Evolutionary conservation across 2,797 vertebrate species (phyloP), one percentile per base, ranked within the genome.

Genomic region (Mus caroli): DNA sequence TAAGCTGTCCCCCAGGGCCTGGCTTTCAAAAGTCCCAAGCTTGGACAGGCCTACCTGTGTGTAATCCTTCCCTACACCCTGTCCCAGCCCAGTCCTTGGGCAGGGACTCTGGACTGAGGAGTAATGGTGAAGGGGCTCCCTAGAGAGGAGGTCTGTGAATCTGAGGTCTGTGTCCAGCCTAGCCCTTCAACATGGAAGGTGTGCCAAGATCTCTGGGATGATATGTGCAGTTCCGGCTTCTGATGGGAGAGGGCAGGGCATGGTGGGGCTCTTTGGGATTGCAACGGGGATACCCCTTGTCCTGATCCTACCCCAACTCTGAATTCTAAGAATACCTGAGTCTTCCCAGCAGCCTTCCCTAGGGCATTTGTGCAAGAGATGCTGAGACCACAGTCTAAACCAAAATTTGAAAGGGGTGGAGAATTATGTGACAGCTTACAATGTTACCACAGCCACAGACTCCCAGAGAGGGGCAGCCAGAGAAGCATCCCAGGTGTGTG

Each of bases 271-370:
- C 50, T 11, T 60, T 3, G 20, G 56, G 26, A 54, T 22, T 31
- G 3, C 3, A 31, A 6, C 64, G 40, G 6, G 17, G 3, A 1
- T 37, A 52, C 3, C 3, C 7, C 14, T 26, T 11, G 19, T 15
- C 52, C 26, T n/a, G 60, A 24, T 34, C 40, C 80, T 37, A 12
- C 14, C 34, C 31, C 54, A 24, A 4, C 34, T 46, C 62, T 15
- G 62, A 46, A 58, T 79, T n/a, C 73, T 60, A 22, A 46, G 46
- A 20, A 69, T 12, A 37, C 87, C 28, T 3, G 10, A 22, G 3
- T 26, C 8, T 24, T 14, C 50, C 37, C 52, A 34, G 20, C 12
- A 24, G 3, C 34, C 43, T 28, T 12, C 34, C 24, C 58, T 24
- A 22, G 11, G 76, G 26, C 11, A 6, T 10, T 37, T 62, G 90